Conservation (phyloP, 2,888 invertebrate species). For the Nomada hirtipes region DNA sequence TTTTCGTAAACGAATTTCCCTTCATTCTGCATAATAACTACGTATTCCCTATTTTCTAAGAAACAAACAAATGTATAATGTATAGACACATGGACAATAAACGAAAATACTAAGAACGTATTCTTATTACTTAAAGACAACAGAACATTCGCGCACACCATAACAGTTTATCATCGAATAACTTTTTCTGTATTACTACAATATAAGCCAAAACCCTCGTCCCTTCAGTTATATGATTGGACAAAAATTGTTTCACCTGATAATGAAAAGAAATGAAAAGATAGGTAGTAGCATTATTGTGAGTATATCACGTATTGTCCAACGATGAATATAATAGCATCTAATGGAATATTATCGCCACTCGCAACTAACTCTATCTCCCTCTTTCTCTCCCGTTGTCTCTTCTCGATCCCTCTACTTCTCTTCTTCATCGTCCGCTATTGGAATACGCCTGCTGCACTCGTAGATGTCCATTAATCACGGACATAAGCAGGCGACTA, state of each 20-base stretch:
- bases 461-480: slow-evolving; percentile 80
- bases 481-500: slow-evolving; percentile 81
- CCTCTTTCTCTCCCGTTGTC: slow-evolving; percentile 19
- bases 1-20: too few relatives aligned
- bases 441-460: slow-evolving; percentile 77
- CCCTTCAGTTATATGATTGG: too few relatives aligned
- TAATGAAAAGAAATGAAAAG: not conserved
- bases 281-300: not conserved
- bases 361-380: slow-evolving; percentile 62
- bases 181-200: too few relatives aligned
- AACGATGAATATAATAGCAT: slow-evolving; percentile 77
- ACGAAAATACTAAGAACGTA: too few relatives aligned
- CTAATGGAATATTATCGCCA: slow-evolving; percentile 76
- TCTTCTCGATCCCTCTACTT: slow-evolving; percentile 18
- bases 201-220: too few relatives aligned
- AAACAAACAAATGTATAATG: too few relatives aligned
- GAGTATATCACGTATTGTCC: slow-evolving; percentile 55
- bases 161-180: too few relatives aligned
- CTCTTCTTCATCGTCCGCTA: slow-evolving; percentile 55
- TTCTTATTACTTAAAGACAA: too few relatives aligned
- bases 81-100: too few relatives aligned
- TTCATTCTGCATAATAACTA: too few relatives aligned
- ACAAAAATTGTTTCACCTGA: not conserved
- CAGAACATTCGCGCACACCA: too few relatives aligned
- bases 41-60: too few relatives aligned